phyloP scores from a whole-genome alignment of 2,888 invertebrate species.

The Morpho helenor region DNA sequence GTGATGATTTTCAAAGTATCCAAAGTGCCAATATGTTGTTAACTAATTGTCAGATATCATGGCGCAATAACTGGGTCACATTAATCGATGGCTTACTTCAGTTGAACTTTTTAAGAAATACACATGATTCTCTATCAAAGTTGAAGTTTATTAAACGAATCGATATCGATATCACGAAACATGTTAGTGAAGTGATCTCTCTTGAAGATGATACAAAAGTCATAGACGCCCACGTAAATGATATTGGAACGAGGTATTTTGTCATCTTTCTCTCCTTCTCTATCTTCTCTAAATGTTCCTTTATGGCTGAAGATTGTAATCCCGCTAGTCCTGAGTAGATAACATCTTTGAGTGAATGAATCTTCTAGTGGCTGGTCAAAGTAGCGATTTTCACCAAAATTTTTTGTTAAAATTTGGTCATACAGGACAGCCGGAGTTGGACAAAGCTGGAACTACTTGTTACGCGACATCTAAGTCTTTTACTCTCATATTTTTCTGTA shows the following conservation, averaged over 20 bases:
- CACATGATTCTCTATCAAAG: not conserved
- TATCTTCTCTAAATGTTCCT: too few relatives aligned
- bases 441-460: too few relatives aligned
- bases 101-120: constrained; percentile 1
- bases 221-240: constrained; percentile 31
- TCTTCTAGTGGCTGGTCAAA: too few relatives aligned
- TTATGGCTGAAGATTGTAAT: too few relatives aligned
- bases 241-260: constrained; percentile 36
- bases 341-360: too few relatives aligned
- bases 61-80: constrained; percentile 2
- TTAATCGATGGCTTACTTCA: constrained; percentile 4
- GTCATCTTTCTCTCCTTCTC: too few relatives aligned
- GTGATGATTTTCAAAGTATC: constrained; percentile 4
- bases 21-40: not conserved
- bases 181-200: not conserved
- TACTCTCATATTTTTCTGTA: too few relatives aligned
- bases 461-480: too few relatives aligned
- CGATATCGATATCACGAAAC: constrained; percentile 1
- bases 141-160: constrained; percentile 2
- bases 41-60: not conserved
- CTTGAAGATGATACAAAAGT: not conserved
- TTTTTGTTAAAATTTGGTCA: too few relatives aligned
- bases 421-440: too few relatives aligned
- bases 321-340: too few relatives aligned
- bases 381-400: too few relatives aligned